Evolutionary conservation across 2,797 vertebrate species (phyloP), one percentile per base, ranked within the genome.

Genomic region (Rhinichthys osculus): DNA sequence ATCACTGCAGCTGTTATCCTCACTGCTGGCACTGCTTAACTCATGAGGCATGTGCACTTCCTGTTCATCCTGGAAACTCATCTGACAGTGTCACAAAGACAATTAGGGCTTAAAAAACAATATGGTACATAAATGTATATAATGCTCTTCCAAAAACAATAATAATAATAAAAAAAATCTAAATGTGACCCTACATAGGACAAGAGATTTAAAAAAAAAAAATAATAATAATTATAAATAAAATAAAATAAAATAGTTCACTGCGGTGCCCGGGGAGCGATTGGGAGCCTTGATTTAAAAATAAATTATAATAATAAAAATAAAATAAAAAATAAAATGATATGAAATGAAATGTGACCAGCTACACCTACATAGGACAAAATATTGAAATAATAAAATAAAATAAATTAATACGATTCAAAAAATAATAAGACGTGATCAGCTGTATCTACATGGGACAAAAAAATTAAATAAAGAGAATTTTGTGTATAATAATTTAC

Each of bases 1-100:
- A 0, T 98, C 97, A 0, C 97, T 98, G 95, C 97, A 97, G 91
- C 97, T 98, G 93, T 95, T 91, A 47, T 96, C 91, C 83, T 97
- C 97, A 10, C 98, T 98, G 92, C 98, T 99, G 81, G 93, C 94
- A 0, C 96, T 98, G 96, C 98, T 99, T 71, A 95, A 93, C 7
- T 94, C 97, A 0, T 95, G 96, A 69, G 95, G 94, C 0, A 95
- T 96, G 89, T 94, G 94, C 88, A 93, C 90, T 13, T 96, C 95
- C 93, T 98, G 97, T 83, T 99, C 98, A 0, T 99, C 98, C 0
- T 97, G 97, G 94, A 98, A 99, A 86, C 96, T 99, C 98, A 99
- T 99, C 98, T 99, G 93, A 2, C 27, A 78, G 72, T 72, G 10
- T 40, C 7, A 84, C 10, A 88, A 33, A 62, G 44, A 69, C 35